A percentile compares a stretch with the other conserved stretches of the same genome.
These are phyloP conservation scores for Geopemphigus sp. DNA, from an alignment of 1,140 invertebrate genomes.

Conservation along the genomic window DNA sequence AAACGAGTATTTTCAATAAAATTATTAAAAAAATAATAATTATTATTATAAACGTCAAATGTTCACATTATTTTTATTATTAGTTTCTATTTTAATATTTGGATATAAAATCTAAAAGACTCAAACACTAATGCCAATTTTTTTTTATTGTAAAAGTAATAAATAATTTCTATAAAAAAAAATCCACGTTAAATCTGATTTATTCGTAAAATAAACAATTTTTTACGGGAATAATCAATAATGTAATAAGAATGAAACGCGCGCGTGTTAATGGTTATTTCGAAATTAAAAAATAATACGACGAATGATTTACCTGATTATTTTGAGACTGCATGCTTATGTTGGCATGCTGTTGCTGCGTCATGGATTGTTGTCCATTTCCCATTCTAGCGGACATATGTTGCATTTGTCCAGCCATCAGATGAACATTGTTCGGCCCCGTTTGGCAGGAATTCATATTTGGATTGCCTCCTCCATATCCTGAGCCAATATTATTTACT, in stretches of 20 bases:
- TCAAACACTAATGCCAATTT: not conserved
- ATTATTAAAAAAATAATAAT: too few relatives aligned
- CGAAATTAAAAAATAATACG: not conserved
- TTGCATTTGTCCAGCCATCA: conserved; percentile 48
- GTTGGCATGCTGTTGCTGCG: conserved; percentile 40
- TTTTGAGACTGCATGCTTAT: conserved; percentile 43
- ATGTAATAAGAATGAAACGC: too few relatives aligned
- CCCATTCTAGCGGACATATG: conserved; percentile 38
- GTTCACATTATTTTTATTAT: too few relatives aligned
- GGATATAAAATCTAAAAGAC: not conserved
- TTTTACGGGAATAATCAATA: too few relatives aligned
- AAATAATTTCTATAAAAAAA: too few relatives aligned
- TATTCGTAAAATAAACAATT: too few relatives aligned
- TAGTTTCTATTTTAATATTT: too few relatives aligned
- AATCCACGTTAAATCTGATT: too few relatives aligned
- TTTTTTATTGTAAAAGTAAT: too few relatives aligned
- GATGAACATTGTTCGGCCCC: not conserved
- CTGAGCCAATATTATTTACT: conserved; percentile 36
- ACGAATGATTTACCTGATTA: conserved; percentile 33
- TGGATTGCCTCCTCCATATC: conserved; percentile 9
- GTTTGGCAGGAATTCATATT: conserved; percentile 28
- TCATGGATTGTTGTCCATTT: conserved; percentile 32
- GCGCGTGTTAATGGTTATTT: too few relatives aligned
- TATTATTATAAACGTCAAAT: too few relatives aligned
- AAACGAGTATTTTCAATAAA: too few relatives aligned